Percentiles rank a stretch among this genome's conserved stretches.
phyloP scores from a whole-genome alignment of 2,888 invertebrate species.

The Cataglyphis cursor region DNA sequence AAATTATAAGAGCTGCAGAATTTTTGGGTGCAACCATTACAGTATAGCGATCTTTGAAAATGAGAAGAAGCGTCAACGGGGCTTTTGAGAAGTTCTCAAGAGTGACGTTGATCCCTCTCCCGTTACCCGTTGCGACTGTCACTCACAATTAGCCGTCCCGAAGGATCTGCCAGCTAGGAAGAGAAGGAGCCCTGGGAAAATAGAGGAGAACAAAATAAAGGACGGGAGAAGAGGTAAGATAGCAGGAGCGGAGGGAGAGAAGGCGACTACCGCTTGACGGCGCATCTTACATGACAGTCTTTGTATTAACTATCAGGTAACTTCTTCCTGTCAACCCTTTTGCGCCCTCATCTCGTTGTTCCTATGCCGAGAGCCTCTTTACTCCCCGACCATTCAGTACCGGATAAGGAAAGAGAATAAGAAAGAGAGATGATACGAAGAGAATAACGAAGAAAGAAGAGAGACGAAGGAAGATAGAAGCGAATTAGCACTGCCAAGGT shows the following conservation, averaged over 20 bases:
- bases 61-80: slow-evolving; percentile 66
- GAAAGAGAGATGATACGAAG: slow-evolving; percentile 5
- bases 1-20: background rate
- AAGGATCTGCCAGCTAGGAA: slow-evolving; percentile 78
- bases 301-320: slow-evolving; percentile 85
- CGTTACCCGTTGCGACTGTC: slow-evolving; percentile 83
- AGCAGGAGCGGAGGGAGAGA: slow-evolving; percentile 67
- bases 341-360: slow-evolving; percentile 64
- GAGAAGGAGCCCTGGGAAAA: slow-evolving; percentile 73
- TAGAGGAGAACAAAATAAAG: slow-evolving; percentile 75
- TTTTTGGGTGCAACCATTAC: slow-evolving; percentile 44
- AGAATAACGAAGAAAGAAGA: slow-evolving; percentile 37
- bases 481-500: slow-evolving; percentile 70
- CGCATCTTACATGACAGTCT: slow-evolving; percentile 82
- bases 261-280: slow-evolving; percentile 78
- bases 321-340: slow-evolving; percentile 78
- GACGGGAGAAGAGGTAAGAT: slow-evolving; percentile 57
- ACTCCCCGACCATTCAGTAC: slow-evolving; percentile 28
- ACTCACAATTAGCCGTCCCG: slow-evolving; percentile 85
- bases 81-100: slow-evolving; percentile 80
- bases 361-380: slow-evolving; percentile 55
- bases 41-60: slow-evolving; percentile 64
- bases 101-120: slow-evolving; percentile 81
- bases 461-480: slow-evolving; percentile 48
- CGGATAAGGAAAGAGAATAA: slow-evolving; percentile 34